These are phyloP conservation scores for Damaliscus lunatus DNA, from an alignment of 2,113 vertebrate genomes.

Conservation along the genomic window DNA sequence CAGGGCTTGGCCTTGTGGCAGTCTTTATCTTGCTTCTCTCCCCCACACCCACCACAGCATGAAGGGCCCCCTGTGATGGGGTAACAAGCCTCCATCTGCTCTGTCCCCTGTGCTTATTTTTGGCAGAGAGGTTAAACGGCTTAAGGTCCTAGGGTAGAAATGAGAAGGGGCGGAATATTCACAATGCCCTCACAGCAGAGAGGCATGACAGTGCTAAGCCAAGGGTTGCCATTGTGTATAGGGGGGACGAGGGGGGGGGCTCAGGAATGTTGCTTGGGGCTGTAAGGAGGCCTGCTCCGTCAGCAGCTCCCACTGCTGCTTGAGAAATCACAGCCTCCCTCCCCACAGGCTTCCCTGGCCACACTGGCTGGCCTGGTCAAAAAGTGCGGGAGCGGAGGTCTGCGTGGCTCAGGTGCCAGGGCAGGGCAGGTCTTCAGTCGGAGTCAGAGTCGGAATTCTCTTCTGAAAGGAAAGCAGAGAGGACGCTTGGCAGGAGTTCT, in stretches of 20 bases:
- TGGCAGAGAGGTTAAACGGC: slow-evolving; percentile 47
- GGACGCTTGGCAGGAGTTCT: neutral
- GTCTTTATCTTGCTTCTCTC: neutral
- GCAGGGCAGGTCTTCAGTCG: slow-evolving; percentile 80
- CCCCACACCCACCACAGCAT: rapidly evolving
- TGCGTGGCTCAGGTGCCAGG: neutral
- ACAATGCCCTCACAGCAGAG: neutral
- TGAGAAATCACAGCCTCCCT: neutral
- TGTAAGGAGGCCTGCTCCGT: neutral
- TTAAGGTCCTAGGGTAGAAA: slow-evolving; percentile 38
- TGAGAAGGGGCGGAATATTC: slow-evolving; percentile 4
- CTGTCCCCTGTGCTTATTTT: slow-evolving; percentile 38
- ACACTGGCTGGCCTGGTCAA: neutral
- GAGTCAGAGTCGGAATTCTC: slow-evolving; percentile 89
- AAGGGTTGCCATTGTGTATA: neutral
- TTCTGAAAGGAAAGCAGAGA: slow-evolving; percentile 80
- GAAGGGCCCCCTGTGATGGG: neutral
- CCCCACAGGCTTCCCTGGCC: neutral
- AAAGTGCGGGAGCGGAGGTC: neutral
- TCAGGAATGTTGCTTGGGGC: neutral
- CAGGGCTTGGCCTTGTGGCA: neutral
- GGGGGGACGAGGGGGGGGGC: neutral
- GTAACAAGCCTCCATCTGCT: neutral
- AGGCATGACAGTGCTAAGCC: neutral
- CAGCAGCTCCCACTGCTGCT: neutral